Evolutionary conservation across 1,140 invertebrate species (phyloP), one percentile per base, ranked within the genome.

Genomic region (Zaprionus vittiger): DNA sequence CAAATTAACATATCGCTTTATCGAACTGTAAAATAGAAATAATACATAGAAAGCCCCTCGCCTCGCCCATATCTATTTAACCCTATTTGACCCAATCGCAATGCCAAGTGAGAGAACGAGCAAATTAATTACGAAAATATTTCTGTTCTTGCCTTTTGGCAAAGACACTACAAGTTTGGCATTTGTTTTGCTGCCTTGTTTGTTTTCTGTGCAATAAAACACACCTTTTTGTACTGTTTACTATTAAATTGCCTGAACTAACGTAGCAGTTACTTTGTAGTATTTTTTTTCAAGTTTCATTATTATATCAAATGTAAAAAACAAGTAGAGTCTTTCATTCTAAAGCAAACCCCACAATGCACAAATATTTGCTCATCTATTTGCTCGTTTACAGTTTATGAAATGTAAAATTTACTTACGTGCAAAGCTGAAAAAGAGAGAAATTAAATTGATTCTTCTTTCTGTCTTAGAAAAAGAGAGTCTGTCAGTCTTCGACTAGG

Each of bases 351-450:
- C 17, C 60, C 73, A 81, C 78, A 89, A 79, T 90, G 84, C 85
- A 79, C 84, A 81, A 84, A 87, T 89, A 87, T 87, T 87, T 87
- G 83, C 83, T 31, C 28, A 31, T 7, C 2, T 44, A 44, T 44
- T 44, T 44, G n/a, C 41, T 44, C 41, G 3, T 47, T 78, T 70
- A 78, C 67, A 63, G 69, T 77, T 61, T 67, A 70, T 34, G 49
- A 17, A 52, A 26, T 73, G 61, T 55, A 72, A 54, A 62, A 44
- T 66, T 68, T 87, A 87, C 84, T 87, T 89, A 87, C 84, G 73
- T 63, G 68, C 49, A 47, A 47, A 72, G 71, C 83, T 87, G 85
- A 81, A 87, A 87, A 55, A 47, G 57, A 57, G 31, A 47, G 12
- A 44, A 37, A 59, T 31, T 20, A 14, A n/a, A 22, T 41, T 41